Percentiles rank a stretch among this genome's conserved stretches.
Conservation (phyloP, 2,888 invertebrate species). For the Lasioglossum oenotherae region DNA sequence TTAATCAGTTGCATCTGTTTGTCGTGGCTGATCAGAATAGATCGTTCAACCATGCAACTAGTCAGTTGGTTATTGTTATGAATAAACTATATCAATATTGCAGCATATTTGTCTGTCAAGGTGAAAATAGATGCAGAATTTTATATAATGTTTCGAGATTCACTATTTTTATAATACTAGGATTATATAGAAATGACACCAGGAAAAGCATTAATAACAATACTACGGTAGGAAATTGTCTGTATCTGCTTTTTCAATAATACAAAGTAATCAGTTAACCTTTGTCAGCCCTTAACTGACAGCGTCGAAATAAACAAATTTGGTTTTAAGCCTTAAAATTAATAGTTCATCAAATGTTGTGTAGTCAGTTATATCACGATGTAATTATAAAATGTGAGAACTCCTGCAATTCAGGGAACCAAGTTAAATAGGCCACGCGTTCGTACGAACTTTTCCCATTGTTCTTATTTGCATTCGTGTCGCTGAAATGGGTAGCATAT, state of each 20-base stretch:
- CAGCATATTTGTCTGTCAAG: neutral
- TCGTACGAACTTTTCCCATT: neutral
- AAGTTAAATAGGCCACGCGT: neutral
- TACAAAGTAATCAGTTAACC: neutral
- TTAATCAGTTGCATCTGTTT: neutral
- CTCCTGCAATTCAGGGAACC: neutral
- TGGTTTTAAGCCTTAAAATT: neutral
- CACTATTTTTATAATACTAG: neutral
- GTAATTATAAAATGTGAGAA: neutral
- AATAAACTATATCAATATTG: neutral
- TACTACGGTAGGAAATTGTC: neutral
- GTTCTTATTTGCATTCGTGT: constrained; percentile 6
- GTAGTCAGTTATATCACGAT: neutral
- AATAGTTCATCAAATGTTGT: neutral
- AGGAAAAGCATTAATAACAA: neutral
- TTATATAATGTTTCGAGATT: neutral
- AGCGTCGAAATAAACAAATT: neutral
- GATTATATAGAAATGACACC: neutral
- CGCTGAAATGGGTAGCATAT: neutral
- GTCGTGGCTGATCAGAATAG: neutral
- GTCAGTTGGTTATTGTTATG: neutral
- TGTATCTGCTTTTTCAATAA: neutral
- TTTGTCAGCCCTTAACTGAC: neutral
- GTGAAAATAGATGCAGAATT: neutral
- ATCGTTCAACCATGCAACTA: neutral